phyloP scores from a whole-genome alignment of 2,888 invertebrate genomes.

The Mellilla xanthometata region DNA sequence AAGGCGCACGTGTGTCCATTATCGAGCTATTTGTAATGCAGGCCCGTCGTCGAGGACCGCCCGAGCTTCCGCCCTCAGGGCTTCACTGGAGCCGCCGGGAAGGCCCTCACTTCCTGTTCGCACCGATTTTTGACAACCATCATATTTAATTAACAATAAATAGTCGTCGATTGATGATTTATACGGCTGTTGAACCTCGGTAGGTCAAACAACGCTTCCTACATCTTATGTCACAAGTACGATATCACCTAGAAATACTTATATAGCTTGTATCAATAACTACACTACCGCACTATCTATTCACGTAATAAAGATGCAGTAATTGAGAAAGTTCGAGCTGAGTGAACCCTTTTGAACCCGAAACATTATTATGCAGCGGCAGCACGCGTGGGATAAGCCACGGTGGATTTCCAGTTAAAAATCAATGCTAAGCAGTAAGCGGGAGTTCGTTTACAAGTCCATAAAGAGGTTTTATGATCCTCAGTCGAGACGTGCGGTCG shows the following conservation, averaged over 20 bases:
- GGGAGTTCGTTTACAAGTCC: slow-evolving; percentile 3
- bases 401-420: slow-evolving; percentile 29
- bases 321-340: not conserved
- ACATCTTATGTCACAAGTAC: too few relatives aligned
- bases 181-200: slow-evolving; percentile 43
- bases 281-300: not conserved
- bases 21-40: slow-evolving; percentile 76
- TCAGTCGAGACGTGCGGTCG: slow-evolving; percentile 2
- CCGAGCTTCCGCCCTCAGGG: slow-evolving; percentile 65
- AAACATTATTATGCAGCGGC: slow-evolving; percentile 45
- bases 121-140: slow-evolving; percentile 70
- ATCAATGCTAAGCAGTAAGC: slow-evolving; percentile 5
- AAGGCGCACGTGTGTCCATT: slow-evolving; percentile 69
- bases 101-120: slow-evolving; percentile 73
- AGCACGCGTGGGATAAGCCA: slow-evolving; percentile 48
- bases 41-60: slow-evolving; percentile 55
- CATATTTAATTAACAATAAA: slow-evolving; percentile 53
- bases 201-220: not conserved
- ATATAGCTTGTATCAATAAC: too few relatives aligned
- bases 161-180: slow-evolving; percentile 42
- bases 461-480: slow-evolving; percentile 15
- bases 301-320: not conserved
- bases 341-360: slow-evolving; percentile 39
- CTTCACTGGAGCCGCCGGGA: slow-evolving; percentile 70
- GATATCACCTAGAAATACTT: too few relatives aligned